A percentile compares a stretch with the other conserved stretches of the same genome.
Evolutionary conservation across 2,797 vertebrate genomes (phyloP).

Genomic region (Simalia tracyae): DNA sequence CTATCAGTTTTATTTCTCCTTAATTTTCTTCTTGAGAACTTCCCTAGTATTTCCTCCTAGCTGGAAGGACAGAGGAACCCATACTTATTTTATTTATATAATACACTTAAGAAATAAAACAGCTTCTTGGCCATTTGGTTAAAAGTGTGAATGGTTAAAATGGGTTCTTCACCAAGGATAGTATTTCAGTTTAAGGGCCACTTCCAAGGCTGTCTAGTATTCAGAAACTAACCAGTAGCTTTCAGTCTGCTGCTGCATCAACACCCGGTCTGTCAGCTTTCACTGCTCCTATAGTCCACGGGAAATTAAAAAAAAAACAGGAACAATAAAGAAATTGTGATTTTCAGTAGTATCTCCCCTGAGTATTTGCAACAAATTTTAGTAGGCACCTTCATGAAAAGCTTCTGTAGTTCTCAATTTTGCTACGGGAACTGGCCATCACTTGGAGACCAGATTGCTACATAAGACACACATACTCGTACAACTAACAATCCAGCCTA

Average conservation of each 20-base stretch:
- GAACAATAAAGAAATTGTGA: slow-evolving; percentile 57
- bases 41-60: not conserved
- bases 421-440: slow-evolving; percentile 70
- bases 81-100: not conserved
- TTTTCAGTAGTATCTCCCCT: slow-evolving; percentile 73
- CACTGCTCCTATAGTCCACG: slow-evolving; percentile 55
- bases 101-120: not conserved
- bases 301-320: slow-evolving; percentile 12
- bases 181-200: slow-evolving; percentile 6
- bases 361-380: slow-evolving; percentile 74
- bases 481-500: slow-evolving; percentile 39
- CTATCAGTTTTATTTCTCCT: not conserved
- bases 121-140: slow-evolving; percentile 29
- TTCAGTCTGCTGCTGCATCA: slow-evolving; percentile 42
- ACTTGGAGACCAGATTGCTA: slow-evolving; percentile 61
- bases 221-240: not conserved
- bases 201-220: slow-evolving; percentile 32
- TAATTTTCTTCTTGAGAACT: not conserved
- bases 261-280: not conserved
- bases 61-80: fast-evolving
- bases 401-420: slow-evolving; percentile 64
- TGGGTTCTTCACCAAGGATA: not conserved
- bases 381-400: slow-evolving; percentile 72
- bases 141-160: not conserved
- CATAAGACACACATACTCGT: slow-evolving; percentile 47